Evolutionary conservation across 64 coral and sea anemone species (phyloP), one percentile per base, ranked within the genome.

Genomic region (Pachyseris speciosa): DNA sequence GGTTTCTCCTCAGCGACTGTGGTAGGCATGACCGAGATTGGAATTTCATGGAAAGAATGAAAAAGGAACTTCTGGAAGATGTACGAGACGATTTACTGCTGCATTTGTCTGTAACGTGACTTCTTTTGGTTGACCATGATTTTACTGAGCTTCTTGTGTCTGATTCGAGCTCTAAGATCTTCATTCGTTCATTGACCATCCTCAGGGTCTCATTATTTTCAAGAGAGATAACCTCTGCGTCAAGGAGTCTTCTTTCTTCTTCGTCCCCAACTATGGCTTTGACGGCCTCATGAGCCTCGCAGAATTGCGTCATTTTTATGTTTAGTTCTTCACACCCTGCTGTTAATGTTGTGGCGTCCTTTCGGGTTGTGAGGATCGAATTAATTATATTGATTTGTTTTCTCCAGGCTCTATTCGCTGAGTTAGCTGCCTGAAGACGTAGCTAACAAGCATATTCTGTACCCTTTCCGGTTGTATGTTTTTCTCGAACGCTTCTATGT

Each of bases 61-160:
- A 25, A 0, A 37, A 17, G 19, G 7, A 43, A 43, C 34, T 72
- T 72, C 69, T 2, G 20, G 69, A n/a, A 22, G 12, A 8, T 8
- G 69, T 2, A 43, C 69, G 37, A 40, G 36, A 72, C 33, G 38
- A 72, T 41, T 41, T 42, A 17, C 13, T 17, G 69, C 69, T 72
- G 10, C 13, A 72, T 20, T 31, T 72, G 1, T n/a, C 3, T 30
- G 69, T 37, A 17, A 72, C 19, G 5, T 72, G 34, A 19, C 69
- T 72, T 72, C 36, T 40, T 43, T 72, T 42, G 69, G 69, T 43
- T 22, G 69, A 72, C 19, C 69, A 11, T 41, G 69, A 72, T 24
- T 11, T 42, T 5, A 9, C 34, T 42, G 37, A 72, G 38, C 69
- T 41, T 9, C 19, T 43, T 8, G 38, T 37, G 37, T 40, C 15